A percentile compares a stretch with the other conserved stretches of the same genome.
Evolutionary conservation across 2,888 invertebrate species (phyloP).

Genomic region (Phengaris arion): DNA sequence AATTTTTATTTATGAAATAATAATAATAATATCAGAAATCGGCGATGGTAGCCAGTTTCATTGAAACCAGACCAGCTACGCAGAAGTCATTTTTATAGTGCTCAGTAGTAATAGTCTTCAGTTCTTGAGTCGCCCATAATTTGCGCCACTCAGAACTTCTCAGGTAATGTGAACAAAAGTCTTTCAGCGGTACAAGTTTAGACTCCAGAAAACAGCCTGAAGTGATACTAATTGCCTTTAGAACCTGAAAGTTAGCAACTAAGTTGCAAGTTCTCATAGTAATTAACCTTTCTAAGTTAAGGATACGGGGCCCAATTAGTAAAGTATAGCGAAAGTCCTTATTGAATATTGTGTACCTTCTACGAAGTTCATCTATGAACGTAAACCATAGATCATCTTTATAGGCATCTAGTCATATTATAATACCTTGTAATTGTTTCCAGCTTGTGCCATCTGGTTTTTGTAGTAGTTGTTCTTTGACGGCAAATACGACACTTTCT

Average conservation of each 20-base stretch:
- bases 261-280: neutral
- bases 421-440: conserved; percentile 82
- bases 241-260: neutral
- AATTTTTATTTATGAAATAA: no score
- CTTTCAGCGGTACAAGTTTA: neutral
- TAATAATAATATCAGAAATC: no score
- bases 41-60: no score
- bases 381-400: no score
- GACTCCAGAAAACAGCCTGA: neutral
- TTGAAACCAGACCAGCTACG: no score
- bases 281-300: neutral
- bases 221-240: conserved; percentile 12
- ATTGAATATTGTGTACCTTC: neutral
- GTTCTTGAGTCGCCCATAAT: no score
- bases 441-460: conserved; percentile 65
- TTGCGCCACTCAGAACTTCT: no score
- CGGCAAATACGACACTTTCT: conserved; percentile 81
- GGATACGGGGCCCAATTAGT: neutral
- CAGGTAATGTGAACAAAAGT: no score
- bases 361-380: no score
- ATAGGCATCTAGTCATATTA: no score
- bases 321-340: neutral
- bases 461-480: conserved; percentile 82
- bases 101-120: no score
- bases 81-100: no score